phyloP scores from a whole-genome alignment of 1,140 invertebrate species.

The Drosophila micromelanica region DNA sequence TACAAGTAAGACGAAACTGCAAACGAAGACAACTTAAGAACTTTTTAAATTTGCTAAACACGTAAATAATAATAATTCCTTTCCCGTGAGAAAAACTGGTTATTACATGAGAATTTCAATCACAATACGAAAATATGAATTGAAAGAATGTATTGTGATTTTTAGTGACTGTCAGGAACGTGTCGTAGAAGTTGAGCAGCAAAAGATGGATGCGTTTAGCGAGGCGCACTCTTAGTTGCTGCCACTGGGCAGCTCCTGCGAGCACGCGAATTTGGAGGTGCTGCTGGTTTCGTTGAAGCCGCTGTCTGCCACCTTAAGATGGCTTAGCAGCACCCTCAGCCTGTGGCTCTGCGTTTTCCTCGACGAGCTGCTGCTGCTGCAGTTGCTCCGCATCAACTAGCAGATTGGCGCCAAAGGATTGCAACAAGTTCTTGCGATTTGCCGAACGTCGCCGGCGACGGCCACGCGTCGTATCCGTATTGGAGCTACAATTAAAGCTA shows the following conservation, averaged over 20 bases:
- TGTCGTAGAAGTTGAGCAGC: slow-evolving; percentile 75
- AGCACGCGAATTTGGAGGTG: slow-evolving; percentile 67
- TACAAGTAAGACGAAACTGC: slow-evolving; percentile 30
- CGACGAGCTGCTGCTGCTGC: background rate
- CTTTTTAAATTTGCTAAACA: slow-evolving; percentile 46
- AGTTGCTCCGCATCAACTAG: slow-evolving; percentile 40
- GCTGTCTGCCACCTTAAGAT: slow-evolving; percentile 56
- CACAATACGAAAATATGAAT: slow-evolving; percentile 26
- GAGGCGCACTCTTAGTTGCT: slow-evolving; percentile 10
- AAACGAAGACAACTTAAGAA: slow-evolving; percentile 37
- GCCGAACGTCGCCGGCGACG: slow-evolving; percentile 64
- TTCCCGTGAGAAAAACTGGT: slow-evolving; percentile 25
- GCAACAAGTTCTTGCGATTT: slow-evolving; percentile 80
- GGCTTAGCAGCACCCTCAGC: background rate
- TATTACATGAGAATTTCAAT: slow-evolving; percentile 52
- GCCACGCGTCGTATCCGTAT: slow-evolving; percentile 73
- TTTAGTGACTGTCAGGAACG: slow-evolving; percentile 45
- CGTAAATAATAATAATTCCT: slow-evolving; percentile 1
- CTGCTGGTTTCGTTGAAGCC: slow-evolving; percentile 80
- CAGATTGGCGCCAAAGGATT: slow-evolving; percentile 71
- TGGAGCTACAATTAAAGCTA: slow-evolving; percentile 75
- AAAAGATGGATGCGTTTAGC: slow-evolving; percentile 67
- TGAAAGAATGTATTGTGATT: background rate
- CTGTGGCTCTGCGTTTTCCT: slow-evolving; percentile 8
- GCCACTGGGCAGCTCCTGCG: slow-evolving; percentile 48